Base-by-base conservation (phyloP, 2,888 invertebrate genomes). In the Petrolisthes cinctipes region DNA sequence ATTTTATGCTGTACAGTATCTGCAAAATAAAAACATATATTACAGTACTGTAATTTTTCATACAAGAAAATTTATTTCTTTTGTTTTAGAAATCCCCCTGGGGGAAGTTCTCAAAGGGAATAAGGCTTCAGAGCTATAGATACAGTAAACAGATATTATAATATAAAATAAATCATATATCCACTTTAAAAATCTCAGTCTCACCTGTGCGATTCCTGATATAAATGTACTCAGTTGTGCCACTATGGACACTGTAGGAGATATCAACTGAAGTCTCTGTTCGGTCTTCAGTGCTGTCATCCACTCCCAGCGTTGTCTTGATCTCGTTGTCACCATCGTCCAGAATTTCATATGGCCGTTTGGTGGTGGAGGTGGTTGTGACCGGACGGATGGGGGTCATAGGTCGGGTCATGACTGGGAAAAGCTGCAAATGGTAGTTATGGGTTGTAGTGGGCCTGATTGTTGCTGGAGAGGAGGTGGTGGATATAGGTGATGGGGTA, bases 361-460 rank as follows among this genome's bases (percentile, higher is more conserved):
- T 20, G 6, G 61, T 83, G 79, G 71, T 75, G n/a, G 56, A 0
- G 17, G 82, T 73, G 17, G 86, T 82, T n/a, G 83, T 83, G 20
- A 78, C 57, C 20, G 37, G 14, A 75, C 80, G 73, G 20, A 89
- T 71, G 66, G 75, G 86, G 68, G 82, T 81, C 88, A 90, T 88
- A 14, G 90, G 90, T 9, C 90, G 75, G 0, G 90, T 90, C 89
- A 90, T 90, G 37, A 90, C 90, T 5, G 90, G 90, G 37, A 88
- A 90, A 17, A 90, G 89, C 56, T 89, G 85, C n/a, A 84, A 85
- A 23, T 86, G 57, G 75, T 82, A 88, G 37, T 84, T 88, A 23
- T 75, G 84, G 14, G 83, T 80, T 11, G 80, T 82, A 17, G 71
- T 68, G n/a, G 71, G 71, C 71, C n/a, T 71, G 37, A 37, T 54